Base-by-base conservation (phyloP, 2,113 vertebrate species). In the Arvicanthis niloticus region DNA sequence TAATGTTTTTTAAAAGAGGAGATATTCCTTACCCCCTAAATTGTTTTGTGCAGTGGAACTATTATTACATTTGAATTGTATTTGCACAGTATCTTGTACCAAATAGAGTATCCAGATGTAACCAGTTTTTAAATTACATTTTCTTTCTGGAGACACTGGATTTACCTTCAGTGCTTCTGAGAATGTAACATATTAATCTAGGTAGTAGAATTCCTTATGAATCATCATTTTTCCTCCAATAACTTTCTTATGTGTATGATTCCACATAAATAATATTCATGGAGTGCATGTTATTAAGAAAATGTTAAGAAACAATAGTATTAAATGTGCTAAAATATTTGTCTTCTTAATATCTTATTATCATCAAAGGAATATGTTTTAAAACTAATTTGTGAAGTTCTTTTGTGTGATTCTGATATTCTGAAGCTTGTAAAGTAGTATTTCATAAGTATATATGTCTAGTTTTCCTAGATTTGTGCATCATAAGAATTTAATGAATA, bases 291-390 rank as follows among this genome's bases (percentile, higher is more conserved):
- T 68, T 65, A 42, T 0, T 5, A 12, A 56, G 8, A 60, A 82
- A 77, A 62, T 16, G 53, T 0, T 81, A 60, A 65, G 3, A n/a
- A 93, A 51, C 3, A 29, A 22, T 0, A 45, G 31, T 72, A 68
- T 40, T 11, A 95, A 85, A 3, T 26, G 31, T 89, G 37, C 62
- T 96, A 72, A 87, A 96, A 11, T 56, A 60, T 93, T 96, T 95
- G 13, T 82, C 26, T 91, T 93, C 3, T 40, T 40, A 5, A 15
- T 58, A 77, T 89, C 97, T 81, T 17, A 4, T 94, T 93, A 91
- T 60, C 4, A 51, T 21, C 80, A 0, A 53, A 62, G 95, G 26
- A 67, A 51, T n/a, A 82, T 72, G 95, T 94, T 95, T 21, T 81
- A 40, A 45, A 13, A 22, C 0, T 80, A 15, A 85, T 72, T 42